Percentiles rank a stretch among this genome's conserved stretches.
These are phyloP conservation scores for Trichogramma dendrolimi DNA, from an alignment of 2,888 invertebrate species.

Conservation along the genomic window DNA sequence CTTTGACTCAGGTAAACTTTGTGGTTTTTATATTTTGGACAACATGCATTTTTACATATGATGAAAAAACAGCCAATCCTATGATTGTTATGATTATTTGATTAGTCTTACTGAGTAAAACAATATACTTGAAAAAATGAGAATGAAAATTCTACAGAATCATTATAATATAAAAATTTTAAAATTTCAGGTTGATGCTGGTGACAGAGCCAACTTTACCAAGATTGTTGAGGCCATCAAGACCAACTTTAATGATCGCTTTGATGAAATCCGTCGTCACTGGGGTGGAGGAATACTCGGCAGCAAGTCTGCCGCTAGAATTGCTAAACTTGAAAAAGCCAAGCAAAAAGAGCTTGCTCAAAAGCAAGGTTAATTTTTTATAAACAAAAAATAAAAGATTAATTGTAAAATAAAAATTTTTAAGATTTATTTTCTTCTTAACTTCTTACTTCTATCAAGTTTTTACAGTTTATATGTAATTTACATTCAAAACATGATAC, in stretches of 20 bases:
- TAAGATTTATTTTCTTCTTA: conserved; percentile 20
- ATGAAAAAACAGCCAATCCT: conserved; percentile 49
- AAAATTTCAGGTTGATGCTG: conserved; percentile 66
- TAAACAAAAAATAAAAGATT: not conserved
- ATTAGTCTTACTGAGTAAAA: conserved; percentile 9
- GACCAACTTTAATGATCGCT: conserved; percentile 98
- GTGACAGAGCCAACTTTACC: conserved; percentile 82
- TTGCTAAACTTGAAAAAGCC: conserved; percentile 94
- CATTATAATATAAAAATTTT: not conserved
- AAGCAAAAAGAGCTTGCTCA: conserved; percentile 93
- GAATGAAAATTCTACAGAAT: not conserved
- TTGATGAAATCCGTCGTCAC: conserved; percentile 94
- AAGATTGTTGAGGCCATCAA: conserved; percentile 93
- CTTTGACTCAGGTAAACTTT: conserved; percentile 71
- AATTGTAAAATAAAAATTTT: conserved; percentile 17
- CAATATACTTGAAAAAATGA: not conserved
- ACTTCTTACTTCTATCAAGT: not conserved
- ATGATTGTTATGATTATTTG: conserved; percentile 40
- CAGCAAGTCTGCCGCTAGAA: conserved; percentile 91
- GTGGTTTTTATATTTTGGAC: not conserved
- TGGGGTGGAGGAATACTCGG: conserved; percentile 99
- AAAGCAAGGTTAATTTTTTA: conserved; percentile 72
- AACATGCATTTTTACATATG: conserved; percentile 33
- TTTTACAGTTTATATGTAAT: conserved; percentile 4
- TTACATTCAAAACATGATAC: not conserved